Evolutionary conservation across 2,113 vertebrate genomes (phyloP).

Genomic region (Sphaerodactylus townsendi): DNA sequence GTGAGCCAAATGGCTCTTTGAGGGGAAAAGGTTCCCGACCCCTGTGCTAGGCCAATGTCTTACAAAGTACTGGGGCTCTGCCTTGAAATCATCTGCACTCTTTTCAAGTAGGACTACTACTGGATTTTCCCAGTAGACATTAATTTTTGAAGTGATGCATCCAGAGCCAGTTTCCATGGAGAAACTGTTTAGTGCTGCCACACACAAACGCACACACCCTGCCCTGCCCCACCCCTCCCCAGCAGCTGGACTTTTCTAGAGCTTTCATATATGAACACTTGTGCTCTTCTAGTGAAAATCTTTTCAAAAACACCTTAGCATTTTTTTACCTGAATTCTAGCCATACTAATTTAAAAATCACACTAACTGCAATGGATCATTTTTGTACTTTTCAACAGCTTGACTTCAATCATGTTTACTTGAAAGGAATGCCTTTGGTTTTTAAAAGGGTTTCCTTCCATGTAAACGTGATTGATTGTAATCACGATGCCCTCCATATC

Average conservation of each 20-base stretch:
- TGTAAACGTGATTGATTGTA: background rate
- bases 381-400: background rate
- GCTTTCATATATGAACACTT: background rate
- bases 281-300: background rate
- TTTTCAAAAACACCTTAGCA: background rate
- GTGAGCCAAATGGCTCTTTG: too few species aligned
- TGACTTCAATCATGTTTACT: background rate
- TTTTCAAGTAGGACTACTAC: background rate
- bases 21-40: too few species aligned
- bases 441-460: background rate
- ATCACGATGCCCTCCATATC: too few species aligned
- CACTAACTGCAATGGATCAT: background rate
- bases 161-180: background rate
- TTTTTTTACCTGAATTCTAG: background rate
- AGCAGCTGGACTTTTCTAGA: background rate
- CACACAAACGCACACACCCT: too few species aligned
- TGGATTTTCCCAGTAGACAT: background rate
- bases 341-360: background rate
- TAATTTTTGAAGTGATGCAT: background rate
- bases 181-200: background rate
- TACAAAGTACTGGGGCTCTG: background rate
- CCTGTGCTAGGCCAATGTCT: constrained; percentile 9
- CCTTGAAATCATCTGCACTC: background rate
- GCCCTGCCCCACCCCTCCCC: too few species aligned
- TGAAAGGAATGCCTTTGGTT: background rate